phyloP scores from a whole-genome alignment of 2,113 vertebrate genomes.

The Falcunculus frontatus region DNA sequence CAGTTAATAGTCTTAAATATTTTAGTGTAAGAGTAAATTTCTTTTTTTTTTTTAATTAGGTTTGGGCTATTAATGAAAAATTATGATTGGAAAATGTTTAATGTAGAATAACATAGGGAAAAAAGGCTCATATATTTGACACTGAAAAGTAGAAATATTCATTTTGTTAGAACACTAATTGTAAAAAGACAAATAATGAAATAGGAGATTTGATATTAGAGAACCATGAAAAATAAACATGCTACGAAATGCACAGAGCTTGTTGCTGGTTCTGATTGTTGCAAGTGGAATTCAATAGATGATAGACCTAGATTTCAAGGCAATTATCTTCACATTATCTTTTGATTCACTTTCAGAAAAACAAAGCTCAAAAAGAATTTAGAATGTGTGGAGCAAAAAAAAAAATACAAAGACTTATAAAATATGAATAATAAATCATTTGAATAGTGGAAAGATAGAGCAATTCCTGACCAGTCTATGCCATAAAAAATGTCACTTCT shows the following conservation, averaged over 20 bases:
- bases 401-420: neutral
- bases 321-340: neutral
- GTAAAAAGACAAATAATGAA: neutral
- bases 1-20: neutral
- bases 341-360: neutral
- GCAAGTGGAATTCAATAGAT: neutral
- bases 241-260: neutral
- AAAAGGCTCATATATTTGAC: neutral
- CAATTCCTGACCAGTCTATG: neutral
- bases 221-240: neutral
- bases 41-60: neutral
- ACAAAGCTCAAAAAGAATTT: neutral
- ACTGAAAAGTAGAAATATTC: neutral
- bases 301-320: neutral
- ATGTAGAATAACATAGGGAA: neutral
- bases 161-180: neutral
- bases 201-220: neutral
- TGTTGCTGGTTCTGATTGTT: neutral
- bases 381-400: neutral
- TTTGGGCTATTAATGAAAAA: neutral
- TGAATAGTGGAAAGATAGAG: neutral
- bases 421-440: neutral
- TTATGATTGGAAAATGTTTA: neutral
- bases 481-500: neutral
- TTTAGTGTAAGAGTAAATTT: neutral